Evolutionary conservation across 1,140 invertebrate genomes (phyloP), one percentile per base, ranked within the genome.

Genomic region (Lasioglossum baleicum): DNA sequence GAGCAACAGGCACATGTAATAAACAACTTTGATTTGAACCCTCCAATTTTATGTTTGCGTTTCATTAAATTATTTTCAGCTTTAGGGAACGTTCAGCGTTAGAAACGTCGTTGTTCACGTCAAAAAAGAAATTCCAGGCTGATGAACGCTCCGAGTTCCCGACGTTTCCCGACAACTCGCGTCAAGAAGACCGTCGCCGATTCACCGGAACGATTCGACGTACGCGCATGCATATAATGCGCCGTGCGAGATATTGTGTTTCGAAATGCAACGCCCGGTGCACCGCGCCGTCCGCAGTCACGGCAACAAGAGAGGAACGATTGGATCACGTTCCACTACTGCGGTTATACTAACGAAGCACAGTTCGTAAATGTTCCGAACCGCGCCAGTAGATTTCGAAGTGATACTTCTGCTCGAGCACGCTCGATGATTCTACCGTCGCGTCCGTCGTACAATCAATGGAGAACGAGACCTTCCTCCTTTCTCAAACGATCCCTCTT

Each of bases 291-390:
- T 58, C 51, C 31, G 72, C 68, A 76, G 74, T 61, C 71, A 84
- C 75, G 72, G 71, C 70, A 72, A 61, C 68, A 51, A 79, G 80
- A 82, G 75, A 82, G 63, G 75, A 69, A 83, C 75, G 80, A 85
- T 86, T 85, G 83, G 80, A 86, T 86, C 84, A 85, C 84, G 83
- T 86, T 86, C 80, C 75, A 81, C 53, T 82, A 68, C 80, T 80
- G 83, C 72, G 84, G 84, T 86, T 82, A 72, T 75, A 79, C 84
- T 85, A 86, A 85, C 83, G 74, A 86, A 86, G 80, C 71, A 79
- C 69, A 61, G 80, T 84, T 80, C 69, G 68, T 78, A 67, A 77
- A 77, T 73, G 68, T 79, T 81, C 66, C 13, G 51, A 67, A 72
- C 56, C 56, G 35, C 44, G 72, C 13, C 75, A 53, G 60, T 65